Evolutionary conservation across 2,113 vertebrate genomes (phyloP), one percentile per base, ranked within the genome.

Genomic region (Syrrhaptes paradoxus): DNA sequence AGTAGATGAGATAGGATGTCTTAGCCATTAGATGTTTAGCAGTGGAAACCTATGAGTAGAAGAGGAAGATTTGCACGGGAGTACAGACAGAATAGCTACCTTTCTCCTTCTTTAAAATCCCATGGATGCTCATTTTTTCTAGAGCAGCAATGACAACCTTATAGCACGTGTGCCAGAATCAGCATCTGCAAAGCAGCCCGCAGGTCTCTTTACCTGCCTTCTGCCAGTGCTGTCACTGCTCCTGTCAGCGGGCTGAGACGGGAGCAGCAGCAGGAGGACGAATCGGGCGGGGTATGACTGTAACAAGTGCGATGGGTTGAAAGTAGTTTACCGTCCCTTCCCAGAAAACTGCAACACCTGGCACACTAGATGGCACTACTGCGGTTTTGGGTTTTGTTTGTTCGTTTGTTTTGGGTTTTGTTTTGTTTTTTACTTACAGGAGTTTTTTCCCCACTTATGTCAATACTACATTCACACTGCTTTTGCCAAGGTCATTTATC

Each of bases 321-420:
- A 66, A 86, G 63, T 7, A 62, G 21, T 59, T 80, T 49, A 36
- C 49, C 48, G 36, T 72, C 89, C 80, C 52, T 70, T 65, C 51
- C 51, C 48, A 52, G 54, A 49, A 82, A 93, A 62, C 46, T 43
- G 24, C 71, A 91, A 77, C 65, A 55, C 61, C 59, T 24, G 29
- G 13, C 82, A 93, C 98, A 96, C 97, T 97, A 98, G 98, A 96
- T 98, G 98, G 98, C 98, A 96, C 90, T 91, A 93, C 97, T 87
- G 96, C 45, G 93, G 90, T 57, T 97, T 91, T 46, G 41, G 41
- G 41, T 21, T 32, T 41, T 41, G 41, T 41, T 41, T 41, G 41
- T 41, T 41, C 41, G 41, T 41, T 41, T 41, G 41, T 13, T 41
- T 41, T 41, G 41, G 13, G 41, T 41, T 41, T 41, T 41, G 41